Percentiles rank a stretch among this genome's conserved stretches.
Evolutionary conservation across 2,797 vertebrate species (phyloP).

Genomic region (Chelidonichthys spinosus): DNA sequence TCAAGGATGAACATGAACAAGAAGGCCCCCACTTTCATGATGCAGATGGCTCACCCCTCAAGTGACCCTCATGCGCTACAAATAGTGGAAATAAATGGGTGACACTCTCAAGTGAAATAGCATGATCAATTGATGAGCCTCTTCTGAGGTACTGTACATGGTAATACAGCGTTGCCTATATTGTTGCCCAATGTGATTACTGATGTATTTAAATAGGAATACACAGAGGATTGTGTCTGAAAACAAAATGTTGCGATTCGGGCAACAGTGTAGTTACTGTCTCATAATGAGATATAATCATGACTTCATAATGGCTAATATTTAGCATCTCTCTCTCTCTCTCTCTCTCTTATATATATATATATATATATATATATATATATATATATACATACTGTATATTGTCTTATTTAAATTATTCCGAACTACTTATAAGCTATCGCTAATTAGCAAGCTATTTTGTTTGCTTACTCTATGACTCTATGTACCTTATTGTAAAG

Average conservation of each 20-base stretch:
- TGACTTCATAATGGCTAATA: no score
- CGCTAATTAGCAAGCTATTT: constrained; percentile 30
- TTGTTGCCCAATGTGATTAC: no score
- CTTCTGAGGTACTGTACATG: background rate
- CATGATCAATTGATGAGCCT: no score
- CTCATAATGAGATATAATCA: background rate
- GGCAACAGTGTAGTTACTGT: background rate
- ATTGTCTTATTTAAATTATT: constrained; percentile 1
- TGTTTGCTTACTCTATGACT: constrained; percentile 31
- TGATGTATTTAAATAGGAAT: no score
- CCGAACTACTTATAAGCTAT: background rate
- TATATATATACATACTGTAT: no score
- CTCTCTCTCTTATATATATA: no score
- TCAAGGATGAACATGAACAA: constrained; percentile 44
- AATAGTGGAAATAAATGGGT: constrained; percentile 7
- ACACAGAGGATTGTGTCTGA: no score
- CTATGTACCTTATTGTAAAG: constrained; percentile 41
- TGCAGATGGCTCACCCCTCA: constrained; percentile 16
- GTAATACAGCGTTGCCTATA: no score
- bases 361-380: no score
- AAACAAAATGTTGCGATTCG: no score
- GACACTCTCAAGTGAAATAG: background rate
- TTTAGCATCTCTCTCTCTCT: no score
- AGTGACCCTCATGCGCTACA: background rate
- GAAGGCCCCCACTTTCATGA: constrained; percentile 26